Base-by-base conservation (phyloP, 2,797 vertebrate genomes). In the Avahi laniger region DNA sequence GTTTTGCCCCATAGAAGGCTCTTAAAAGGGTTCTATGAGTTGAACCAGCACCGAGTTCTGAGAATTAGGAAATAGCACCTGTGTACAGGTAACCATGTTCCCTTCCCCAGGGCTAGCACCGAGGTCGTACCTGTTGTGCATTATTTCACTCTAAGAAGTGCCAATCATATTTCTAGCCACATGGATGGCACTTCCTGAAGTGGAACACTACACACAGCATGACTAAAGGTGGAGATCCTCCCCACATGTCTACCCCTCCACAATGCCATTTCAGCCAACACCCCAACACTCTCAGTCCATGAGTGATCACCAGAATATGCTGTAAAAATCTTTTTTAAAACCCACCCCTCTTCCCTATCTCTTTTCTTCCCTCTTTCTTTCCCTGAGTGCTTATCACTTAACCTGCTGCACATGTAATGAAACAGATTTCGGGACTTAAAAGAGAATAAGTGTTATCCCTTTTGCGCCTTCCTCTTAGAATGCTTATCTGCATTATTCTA, bases 141-240 rank as follows among this genome's bases (percentile, higher is more conserved):
- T 91, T 96, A 78, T 82, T 7, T 61, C 95, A 97, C 96, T 95
- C 67, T 43, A 97, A 70, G 93, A 96, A 1, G 20, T 94, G 41
- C 91, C 96, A 96, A 85, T 79, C 93, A 96, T 84, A 81, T 50
- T 54, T 80, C 4, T 48, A 57, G 4, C 0, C 43, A 96, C 94
- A 94, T 76, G 95, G 1, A 7, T 94, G 87, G 75, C 28, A 94
- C 41, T 30, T 72, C 65, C 6, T 97, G 7, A 92, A 97, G 96
- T 85, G 91, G 7, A 33, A 59, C 50, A 97, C 79, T 78, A 48
- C 91, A 96, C 61, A 88, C n/a, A 92, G 4, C n/a, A 67, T 48
- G 30, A n/a, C 1, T 67, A 20, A 78, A n/a, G 9, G 3, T 26
- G 24, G 6, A 22, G 22, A 33, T 26, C 33, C 24, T 65, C 20